Evolutionary conservation across 1,140 invertebrate species (phyloP).

Genomic region (Lutraria rhynchaena): DNA sequence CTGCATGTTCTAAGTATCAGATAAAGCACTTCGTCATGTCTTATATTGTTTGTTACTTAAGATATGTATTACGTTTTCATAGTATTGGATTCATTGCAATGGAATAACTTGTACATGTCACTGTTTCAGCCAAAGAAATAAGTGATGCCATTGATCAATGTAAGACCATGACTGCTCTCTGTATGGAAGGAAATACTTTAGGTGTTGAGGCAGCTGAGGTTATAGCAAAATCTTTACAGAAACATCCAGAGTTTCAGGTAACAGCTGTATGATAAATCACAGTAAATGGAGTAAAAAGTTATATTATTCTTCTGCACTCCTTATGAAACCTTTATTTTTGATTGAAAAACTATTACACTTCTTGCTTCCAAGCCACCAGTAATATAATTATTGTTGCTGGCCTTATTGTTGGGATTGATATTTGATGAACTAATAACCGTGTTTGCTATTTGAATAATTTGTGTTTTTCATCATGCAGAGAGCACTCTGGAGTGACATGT

Average conservation of each 20-base stretch:
- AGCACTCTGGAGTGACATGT: slow-evolving; percentile 97
- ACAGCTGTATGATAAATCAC: too few species aligned
- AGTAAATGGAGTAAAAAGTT: too few species aligned
- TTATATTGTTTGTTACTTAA: neutral
- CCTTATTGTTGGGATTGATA: too few species aligned
- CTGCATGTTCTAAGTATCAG: neutral
- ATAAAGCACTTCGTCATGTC: neutral
- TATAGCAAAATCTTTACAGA: slow-evolving; percentile 90
- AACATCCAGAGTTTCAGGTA: slow-evolving; percentile 89
- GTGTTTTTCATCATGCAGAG: slow-evolving; percentile 69
- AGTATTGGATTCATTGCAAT: too few species aligned
- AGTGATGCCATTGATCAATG: slow-evolving; percentile 76
- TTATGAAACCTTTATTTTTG: too few species aligned
- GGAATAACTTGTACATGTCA: too few species aligned
- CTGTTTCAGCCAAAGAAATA: slow-evolving; percentile 79
- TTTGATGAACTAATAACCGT: too few species aligned
- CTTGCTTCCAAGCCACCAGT: too few species aligned
- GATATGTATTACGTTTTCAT: neutral
- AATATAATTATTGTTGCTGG: too few species aligned
- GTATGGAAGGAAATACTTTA: slow-evolving; percentile 96
- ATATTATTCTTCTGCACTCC: too few species aligned
- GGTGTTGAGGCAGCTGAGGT: slow-evolving; percentile 93
- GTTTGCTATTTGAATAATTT: too few species aligned
- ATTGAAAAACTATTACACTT: neutral
- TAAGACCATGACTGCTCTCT: slow-evolving; percentile 83